Evolutionary conservation across 2,888 invertebrate genomes (phyloP).

Genomic region (Panorpa germanica): DNA sequence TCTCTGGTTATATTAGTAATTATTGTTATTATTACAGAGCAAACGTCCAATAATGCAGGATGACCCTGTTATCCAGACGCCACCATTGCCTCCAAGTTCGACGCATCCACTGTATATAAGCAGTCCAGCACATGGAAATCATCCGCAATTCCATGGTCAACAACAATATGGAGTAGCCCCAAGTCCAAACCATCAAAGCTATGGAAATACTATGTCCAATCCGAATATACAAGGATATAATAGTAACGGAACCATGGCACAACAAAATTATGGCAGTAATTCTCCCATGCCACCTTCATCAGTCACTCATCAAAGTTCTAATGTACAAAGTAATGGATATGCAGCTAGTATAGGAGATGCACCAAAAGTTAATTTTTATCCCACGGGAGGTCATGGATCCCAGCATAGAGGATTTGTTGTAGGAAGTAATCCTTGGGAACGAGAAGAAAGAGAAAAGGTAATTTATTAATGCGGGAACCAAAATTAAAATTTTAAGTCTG

Average conservation of each 20-base stretch:
- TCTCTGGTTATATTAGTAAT: too few species aligned
- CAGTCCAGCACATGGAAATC: slow-evolving; percentile 20
- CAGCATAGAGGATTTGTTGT: slow-evolving; percentile 16
- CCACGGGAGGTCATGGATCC: slow-evolving; percentile 19
- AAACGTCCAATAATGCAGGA: too few species aligned
- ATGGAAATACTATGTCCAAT: too few species aligned
- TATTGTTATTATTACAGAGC: too few species aligned
- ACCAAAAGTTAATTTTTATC: slow-evolving; percentile 53
- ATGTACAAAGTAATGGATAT: slow-evolving; percentile 25
- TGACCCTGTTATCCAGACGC: too few species aligned
- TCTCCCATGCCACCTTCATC: too few species aligned
- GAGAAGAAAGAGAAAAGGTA: slow-evolving; percentile 75
- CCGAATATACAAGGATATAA: too few species aligned
- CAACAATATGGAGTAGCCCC: too few species aligned
- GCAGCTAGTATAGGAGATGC: slow-evolving; percentile 56
- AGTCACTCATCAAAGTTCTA: too few species aligned
- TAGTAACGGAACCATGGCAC: too few species aligned
- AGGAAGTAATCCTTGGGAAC: slow-evolving; percentile 73
- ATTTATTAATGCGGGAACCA: slow-evolving; percentile 6
- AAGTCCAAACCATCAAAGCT: too few species aligned
- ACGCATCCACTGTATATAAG: slow-evolving; percentile 58
- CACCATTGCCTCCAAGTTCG: slow-evolving; percentile 48
- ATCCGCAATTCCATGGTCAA: slow-evolving; percentile 5
- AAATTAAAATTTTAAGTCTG: not conserved
- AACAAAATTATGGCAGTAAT: too few species aligned